Base-by-base conservation (phyloP, 2,888 invertebrate species). In the Himalopsyche anomala region DNA sequence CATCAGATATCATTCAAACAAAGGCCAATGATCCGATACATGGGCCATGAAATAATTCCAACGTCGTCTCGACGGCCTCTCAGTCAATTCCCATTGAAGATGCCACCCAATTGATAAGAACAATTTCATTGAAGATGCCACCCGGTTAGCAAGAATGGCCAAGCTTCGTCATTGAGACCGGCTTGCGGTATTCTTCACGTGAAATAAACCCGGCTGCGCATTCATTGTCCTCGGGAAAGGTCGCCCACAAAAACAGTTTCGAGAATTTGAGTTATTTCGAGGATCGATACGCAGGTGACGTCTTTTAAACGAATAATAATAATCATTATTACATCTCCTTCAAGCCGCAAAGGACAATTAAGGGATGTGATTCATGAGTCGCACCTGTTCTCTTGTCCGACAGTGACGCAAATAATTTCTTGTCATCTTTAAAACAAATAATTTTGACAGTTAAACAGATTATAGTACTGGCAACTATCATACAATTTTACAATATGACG, bases 41-140 rank as follows among this genome's bases (percentile, higher is more conserved):
- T 36, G 74, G 74, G 38, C 74, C 74, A 74, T 74, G 74, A 36
- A 74, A 74, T 74, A 74, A 74, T 74, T 74, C 74, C 74, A 74
- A 36, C 51, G 5, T 51, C 51, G 51, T 15, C 36, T 62, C 19
- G 74, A 15, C 36, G 74, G 74, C 11, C 28, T 74, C 62, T 74
- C 74, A 15, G 36, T 74, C 74, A 36, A 36, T 36, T 28, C 12
- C 19, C 28, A 74, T 74, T 74, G 28, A 36, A 36, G 74, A 74
- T 74, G 36, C 74, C 74, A 74, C 74, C 74, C 38, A 74, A 74
- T 74, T 36, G 74, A 74, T 74, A 36, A 36, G 36, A 74, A 36
- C 36, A 74, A 36, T 28, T 74, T 74, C 74, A 74, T 74, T 74
- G 74, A 74, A 74, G 74, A 74, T 74, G 74, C 74, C 74, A 74